These are phyloP conservation scores for Calameuta idolon DNA, from an alignment of 2,888 invertebrate genomes.

Conservation along the genomic window DNA sequence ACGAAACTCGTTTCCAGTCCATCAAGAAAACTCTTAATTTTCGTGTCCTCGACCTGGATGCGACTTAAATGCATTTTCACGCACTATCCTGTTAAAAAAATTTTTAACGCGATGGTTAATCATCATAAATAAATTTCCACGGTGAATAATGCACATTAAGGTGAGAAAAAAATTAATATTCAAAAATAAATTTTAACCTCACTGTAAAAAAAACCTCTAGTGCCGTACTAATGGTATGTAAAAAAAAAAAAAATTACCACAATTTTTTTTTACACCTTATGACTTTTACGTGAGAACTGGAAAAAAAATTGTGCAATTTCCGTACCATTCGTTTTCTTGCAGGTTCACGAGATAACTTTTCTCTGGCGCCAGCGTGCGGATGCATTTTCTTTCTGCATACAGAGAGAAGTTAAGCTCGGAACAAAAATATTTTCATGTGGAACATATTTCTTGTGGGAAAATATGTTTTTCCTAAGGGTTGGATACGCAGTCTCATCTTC, in stretches of 20 bases:
- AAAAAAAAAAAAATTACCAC: not conserved
- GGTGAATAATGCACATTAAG: not conserved
- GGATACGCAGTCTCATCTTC: not conserved
- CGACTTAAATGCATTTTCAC: not conserved
- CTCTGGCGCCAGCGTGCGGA: not conserved
- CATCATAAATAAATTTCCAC: too few species aligned
- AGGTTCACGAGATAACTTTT: not conserved
- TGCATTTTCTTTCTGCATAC: not conserved
- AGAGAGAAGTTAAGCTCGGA: not conserved
- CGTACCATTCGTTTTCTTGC: not conserved
- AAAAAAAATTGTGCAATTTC: not conserved
- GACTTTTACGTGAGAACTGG: not conserved
- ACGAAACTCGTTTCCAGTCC: not conserved
- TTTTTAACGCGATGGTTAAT: too few species aligned
- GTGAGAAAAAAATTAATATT: not conserved
- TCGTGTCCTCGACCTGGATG: not conserved
- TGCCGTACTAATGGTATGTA: not conserved
- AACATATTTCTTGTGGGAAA: not conserved
- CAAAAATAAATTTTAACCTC: not conserved
- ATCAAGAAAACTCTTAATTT: not conserved
- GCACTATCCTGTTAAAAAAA: not conserved
- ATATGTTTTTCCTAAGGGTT: not conserved
- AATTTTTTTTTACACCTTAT: not conserved
- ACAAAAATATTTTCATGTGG: not conserved
- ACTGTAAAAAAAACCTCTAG: not conserved